Percentiles rank a stretch among this genome's conserved stretches.
Evolutionary conservation across 2,113 vertebrate species (phyloP).

Genomic region (Nipponia nippon): DNA sequence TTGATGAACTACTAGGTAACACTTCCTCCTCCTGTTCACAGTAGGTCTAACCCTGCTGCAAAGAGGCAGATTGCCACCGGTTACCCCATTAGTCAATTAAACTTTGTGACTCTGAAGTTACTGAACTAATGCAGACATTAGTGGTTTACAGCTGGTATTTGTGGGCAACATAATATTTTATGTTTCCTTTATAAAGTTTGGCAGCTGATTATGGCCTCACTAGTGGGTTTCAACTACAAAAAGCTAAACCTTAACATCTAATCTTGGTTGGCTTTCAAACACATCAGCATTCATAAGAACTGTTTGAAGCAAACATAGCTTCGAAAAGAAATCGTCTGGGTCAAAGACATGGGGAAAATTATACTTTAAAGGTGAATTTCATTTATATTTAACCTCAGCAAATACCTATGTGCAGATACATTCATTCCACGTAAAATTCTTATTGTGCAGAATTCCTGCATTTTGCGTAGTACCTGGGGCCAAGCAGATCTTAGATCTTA

Average conservation of each 20-base stretch:
- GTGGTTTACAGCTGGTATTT: constrained; percentile 53
- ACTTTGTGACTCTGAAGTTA: constrained; percentile 13
- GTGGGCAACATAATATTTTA: constrained; percentile 53
- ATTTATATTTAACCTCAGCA: background rate
- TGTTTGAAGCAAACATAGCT: background rate
- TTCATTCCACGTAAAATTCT: background rate
- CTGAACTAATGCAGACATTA: constrained; percentile 23
- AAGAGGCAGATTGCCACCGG: constrained; percentile 28
- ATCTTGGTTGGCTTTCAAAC: constrained; percentile 30
- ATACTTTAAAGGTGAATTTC: background rate
- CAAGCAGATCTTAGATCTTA: background rate
- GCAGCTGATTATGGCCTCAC: constrained; percentile 30
- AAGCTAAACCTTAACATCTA: constrained; percentile 12
- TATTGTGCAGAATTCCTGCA: background rate
- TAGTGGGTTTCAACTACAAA: constrained; percentile 39
- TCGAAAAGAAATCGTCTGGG: background rate
- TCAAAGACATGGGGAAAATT: background rate
- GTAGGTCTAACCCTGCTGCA: background rate
- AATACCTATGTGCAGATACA: background rate
- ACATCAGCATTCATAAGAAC: background rate
- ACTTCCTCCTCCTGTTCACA: constrained; percentile 22
- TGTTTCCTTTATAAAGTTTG: constrained; percentile 50
- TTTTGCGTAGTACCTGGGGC: background rate
- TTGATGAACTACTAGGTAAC: background rate
- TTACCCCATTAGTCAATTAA: constrained; percentile 25